Conservation (phyloP, 35 echinoderm and acorn worm species). For the Patiria miniata region DNA sequence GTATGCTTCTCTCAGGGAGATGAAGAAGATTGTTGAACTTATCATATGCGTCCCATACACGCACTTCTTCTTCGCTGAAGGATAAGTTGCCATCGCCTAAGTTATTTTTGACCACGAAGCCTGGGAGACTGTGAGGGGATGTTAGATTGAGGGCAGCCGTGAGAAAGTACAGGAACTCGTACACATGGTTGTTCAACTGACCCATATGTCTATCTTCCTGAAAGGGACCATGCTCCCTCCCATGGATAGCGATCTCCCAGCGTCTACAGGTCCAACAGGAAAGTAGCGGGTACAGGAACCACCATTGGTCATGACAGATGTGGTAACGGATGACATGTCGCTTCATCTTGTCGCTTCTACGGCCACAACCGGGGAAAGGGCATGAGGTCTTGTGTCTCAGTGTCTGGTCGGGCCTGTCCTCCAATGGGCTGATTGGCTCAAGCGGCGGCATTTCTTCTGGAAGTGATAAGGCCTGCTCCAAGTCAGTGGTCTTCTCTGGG, state of each 20-base stretch:
- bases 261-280: neutral
- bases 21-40: neutral
- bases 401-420: no score
- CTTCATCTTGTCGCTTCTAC: neutral
- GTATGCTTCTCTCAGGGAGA: neutral
- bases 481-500: no score
- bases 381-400: no score
- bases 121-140: neutral
- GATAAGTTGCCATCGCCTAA: neutral
- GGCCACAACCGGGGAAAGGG: neutral
- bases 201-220: neutral
- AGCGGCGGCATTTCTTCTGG: no score
- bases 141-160: neutral
- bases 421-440: no score
- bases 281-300: neutral
- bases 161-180: neutral
- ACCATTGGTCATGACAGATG: neutral
- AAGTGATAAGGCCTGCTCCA: no score
- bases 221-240: neutral
- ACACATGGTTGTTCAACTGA: neutral
- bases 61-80: neutral
- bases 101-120: neutral
- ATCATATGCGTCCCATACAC: neutral
- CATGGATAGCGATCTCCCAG: neutral
- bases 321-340: constrained; percentile 9